Evolutionary conservation across 2,797 vertebrate species (phyloP).

Genomic region (Lutra lutra): DNA sequence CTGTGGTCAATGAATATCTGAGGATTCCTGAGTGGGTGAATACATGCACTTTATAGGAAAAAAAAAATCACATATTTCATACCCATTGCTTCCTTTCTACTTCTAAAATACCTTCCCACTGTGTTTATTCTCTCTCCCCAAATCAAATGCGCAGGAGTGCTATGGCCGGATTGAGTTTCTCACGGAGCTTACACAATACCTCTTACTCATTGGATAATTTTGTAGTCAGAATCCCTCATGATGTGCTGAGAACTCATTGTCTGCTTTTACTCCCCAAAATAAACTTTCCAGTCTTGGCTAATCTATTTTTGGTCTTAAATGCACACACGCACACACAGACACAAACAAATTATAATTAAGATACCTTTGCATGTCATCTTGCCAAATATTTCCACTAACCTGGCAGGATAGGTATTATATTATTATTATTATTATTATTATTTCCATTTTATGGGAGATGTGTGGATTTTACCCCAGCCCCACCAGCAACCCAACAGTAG

Average conservation of each 20-base stretch:
- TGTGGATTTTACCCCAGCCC: not conserved
- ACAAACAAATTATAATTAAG: not conserved
- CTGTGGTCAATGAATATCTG: not conserved
- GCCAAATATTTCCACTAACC: not conserved
- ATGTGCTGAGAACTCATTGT: not conserved
- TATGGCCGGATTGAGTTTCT: not conserved
- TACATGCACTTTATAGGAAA: constrained; percentile 47
- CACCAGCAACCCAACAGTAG: not conserved
- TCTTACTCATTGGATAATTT: not conserved
- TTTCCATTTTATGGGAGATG: not conserved
- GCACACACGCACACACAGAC: not conserved
- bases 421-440: not conserved
- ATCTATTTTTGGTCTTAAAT: not conserved
- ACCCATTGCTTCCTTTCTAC: constrained; percentile 37
- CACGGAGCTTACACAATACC: not conserved
- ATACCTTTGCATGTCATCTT: not conserved
- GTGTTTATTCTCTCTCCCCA: not conserved
- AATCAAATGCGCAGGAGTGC: constrained; percentile 34
- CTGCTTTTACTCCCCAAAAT: not conserved
- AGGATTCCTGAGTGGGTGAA: constrained; percentile 43
- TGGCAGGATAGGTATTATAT: not conserved
- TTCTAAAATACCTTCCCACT: constrained; percentile 60
- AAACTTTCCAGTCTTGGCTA: not conserved
- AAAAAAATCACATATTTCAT: constrained; percentile 3
- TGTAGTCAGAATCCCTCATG: not conserved